Evolutionary conservation across 2,113 vertebrate genomes (phyloP).

Genomic region (Mastomys natalensis): DNA sequence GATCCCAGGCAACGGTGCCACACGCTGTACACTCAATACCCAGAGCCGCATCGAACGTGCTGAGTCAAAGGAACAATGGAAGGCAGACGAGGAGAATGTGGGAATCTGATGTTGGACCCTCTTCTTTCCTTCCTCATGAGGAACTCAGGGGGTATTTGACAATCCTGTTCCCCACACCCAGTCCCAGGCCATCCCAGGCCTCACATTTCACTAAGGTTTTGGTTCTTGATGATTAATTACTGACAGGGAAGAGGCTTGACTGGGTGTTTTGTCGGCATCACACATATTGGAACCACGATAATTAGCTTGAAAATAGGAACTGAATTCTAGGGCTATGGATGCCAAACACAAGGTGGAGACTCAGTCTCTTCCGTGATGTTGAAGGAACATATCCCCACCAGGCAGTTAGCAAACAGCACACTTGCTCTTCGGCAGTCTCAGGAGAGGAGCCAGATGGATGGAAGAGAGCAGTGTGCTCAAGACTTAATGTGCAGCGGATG

Average conservation of each 20-base stretch:
- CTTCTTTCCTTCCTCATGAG: neutral
- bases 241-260: neutral
- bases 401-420: neutral
- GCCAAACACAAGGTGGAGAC: neutral
- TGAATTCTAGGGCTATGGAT: neutral
- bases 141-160: neutral
- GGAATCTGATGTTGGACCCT: neutral
- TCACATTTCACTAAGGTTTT: neutral
- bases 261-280: neutral
- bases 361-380: neutral
- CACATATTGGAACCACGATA: neutral
- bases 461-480: neutral
- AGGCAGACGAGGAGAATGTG: rapidly evolving
- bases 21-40: neutral
- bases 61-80: neutral
- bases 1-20: neutral
- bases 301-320: neutral
- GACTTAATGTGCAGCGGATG: neutral
- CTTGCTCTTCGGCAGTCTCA: neutral
- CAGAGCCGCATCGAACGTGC: neutral
- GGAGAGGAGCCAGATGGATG: neutral
- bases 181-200: neutral
- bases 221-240: neutral
- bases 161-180: neutral
- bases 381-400: neutral